These are phyloP conservation scores for Amphipyra berbera DNA, from an alignment of 2,888 invertebrate species.

Conservation along the genomic window DNA sequence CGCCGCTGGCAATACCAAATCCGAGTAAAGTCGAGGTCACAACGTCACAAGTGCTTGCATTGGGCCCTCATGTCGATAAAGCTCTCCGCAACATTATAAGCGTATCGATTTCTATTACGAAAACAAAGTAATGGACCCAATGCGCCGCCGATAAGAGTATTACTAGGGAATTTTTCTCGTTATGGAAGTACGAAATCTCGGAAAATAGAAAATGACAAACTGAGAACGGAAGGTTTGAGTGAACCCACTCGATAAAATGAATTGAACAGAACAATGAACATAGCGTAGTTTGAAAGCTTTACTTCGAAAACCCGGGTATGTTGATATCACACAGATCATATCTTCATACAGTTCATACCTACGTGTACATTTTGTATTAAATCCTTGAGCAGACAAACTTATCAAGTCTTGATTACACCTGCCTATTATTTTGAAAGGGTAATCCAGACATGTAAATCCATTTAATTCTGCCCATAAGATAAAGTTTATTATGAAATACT, in stretches of 20 bases:
- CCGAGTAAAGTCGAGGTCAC: constrained; percentile 40
- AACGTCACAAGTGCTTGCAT: constrained; percentile 64
- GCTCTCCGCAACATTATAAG: constrained; percentile 71
- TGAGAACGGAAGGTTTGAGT: constrained; percentile 4
- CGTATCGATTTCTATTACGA: constrained; percentile 81
- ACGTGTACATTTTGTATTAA: neutral
- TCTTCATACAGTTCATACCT: no score
- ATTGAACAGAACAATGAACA: constrained; percentile 11
- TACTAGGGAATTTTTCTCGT: constrained; percentile 58
- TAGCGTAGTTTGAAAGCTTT: neutral
- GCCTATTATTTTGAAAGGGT: neutral
- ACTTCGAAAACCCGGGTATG: neutral
- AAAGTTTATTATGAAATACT: constrained; percentile 23
- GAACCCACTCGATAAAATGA: constrained; percentile 21
- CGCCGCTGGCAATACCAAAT: constrained; percentile 31
- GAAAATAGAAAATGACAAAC: constrained; percentile 38
- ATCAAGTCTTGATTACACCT: neutral
- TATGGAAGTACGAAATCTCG: constrained; percentile 33
- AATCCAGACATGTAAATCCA: constrained; percentile 8
- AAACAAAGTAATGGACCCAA: constrained; percentile 75
- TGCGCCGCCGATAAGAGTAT: constrained; percentile 64
- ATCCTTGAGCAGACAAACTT: neutral
- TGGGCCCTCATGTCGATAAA: constrained; percentile 62
- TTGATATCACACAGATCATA: neutral
- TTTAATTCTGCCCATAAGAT: constrained; percentile 8